phyloP scores from a whole-genome alignment of 2,113 vertebrate species.

The Microtus pennsylvanicus region DNA sequence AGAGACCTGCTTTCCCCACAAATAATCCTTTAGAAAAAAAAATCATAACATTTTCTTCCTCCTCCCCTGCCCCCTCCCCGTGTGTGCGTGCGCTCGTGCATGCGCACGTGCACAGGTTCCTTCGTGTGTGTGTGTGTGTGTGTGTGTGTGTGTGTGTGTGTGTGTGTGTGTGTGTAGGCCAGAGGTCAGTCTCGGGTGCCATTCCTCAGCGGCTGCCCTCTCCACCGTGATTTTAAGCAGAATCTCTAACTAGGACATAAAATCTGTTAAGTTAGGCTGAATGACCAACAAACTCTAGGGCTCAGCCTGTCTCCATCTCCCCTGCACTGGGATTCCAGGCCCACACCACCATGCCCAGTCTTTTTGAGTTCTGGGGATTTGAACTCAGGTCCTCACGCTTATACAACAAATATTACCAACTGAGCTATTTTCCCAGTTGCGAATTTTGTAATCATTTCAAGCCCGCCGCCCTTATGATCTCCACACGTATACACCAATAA shows the following conservation, averaged over 20 bases:
- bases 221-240: not conserved
- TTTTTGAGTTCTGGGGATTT: not conserved
- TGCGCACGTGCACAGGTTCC: not conserved
- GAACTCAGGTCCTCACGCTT: not conserved
- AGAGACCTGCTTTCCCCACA: not conserved
- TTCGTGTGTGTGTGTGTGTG: not conserved
- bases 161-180: not conserved
- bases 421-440: not conserved
- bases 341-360: not conserved
- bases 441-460: not conserved
- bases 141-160: too few relatives aligned
- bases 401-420: not conserved
- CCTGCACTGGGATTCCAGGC: not conserved
- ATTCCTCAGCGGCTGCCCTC: not conserved
- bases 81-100: accelerated
- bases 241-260: not conserved
- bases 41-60: not conserved
- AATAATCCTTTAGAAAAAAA: not conserved
- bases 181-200: not conserved
- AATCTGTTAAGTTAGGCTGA: not conserved
- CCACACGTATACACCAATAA: not conserved
- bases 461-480: not conserved
- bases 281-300: not conserved
- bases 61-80: not conserved
- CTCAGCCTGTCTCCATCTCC: too few relatives aligned